Percentiles rank a stretch among this genome's conserved stretches.
Evolutionary conservation across 2,888 invertebrate genomes (phyloP).

Genomic region (Caradrina kadenii): DNA sequence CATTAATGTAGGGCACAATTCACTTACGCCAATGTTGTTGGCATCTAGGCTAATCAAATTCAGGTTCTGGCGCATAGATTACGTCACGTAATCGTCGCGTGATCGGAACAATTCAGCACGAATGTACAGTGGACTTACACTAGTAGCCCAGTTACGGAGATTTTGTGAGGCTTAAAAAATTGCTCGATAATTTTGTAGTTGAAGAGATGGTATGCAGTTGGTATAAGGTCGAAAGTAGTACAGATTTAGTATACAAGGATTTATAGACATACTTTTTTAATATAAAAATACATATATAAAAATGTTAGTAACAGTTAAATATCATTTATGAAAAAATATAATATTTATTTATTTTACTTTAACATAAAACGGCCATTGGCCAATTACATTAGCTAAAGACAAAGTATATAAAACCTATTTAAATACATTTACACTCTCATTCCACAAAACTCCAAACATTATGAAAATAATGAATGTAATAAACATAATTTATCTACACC

Average conservation of each 20-base stretch:
- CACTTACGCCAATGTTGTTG: conserved; percentile 49
- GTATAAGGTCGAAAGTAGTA: neutral
- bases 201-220: neutral
- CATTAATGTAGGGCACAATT: conserved; percentile 46
- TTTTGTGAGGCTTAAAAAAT: conserved; percentile 20
- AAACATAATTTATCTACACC: no score
- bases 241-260: neutral
- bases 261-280: no score
- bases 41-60: conserved; percentile 77
- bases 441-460: no score
- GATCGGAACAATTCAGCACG: conserved; percentile 64
- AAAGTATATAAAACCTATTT: no score
- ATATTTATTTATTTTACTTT: no score
- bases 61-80: conserved; percentile 72
- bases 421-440: no score
- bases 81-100: conserved; percentile 74
- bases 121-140: conserved; percentile 29
- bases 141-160: conserved; percentile 47
- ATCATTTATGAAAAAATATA: no score
- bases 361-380: no score
- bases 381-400: no score
- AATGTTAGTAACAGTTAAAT: no score
- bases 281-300: no score
- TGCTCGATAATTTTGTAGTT: neutral
- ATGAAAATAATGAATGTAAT: no score